Conservation (phyloP, 1,140 invertebrate genomes). For the Meteorus sp. region DNA sequence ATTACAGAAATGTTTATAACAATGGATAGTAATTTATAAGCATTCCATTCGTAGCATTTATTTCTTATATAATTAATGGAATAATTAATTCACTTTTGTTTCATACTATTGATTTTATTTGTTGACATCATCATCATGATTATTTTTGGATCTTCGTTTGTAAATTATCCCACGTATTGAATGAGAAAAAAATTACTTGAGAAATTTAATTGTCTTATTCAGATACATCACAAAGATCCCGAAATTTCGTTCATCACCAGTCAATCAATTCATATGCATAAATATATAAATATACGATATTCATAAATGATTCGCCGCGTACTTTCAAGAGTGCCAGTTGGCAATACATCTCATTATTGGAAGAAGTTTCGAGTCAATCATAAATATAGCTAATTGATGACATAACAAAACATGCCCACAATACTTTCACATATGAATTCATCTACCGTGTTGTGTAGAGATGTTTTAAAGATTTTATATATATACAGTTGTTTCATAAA, state of each 20-base stretch:
- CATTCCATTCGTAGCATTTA: constrained; percentile 49
- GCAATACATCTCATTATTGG: too few species aligned
- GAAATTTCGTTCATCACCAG: too few species aligned
- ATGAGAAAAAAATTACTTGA: too few species aligned
- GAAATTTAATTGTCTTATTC: too few species aligned
- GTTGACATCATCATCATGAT: too few species aligned
- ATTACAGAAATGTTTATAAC: constrained; percentile 1
- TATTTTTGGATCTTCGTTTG: not conserved
- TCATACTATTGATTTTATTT: constrained; percentile 14
- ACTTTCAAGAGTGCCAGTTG: too few species aligned
- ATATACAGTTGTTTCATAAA: constrained; percentile 45
- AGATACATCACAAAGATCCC: too few species aligned
- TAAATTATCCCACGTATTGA: constrained; percentile 16
- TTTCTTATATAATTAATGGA: constrained; percentile 34
- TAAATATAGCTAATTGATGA: too few species aligned
- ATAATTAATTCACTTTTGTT: constrained; percentile 31
- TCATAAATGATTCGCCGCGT: too few species aligned
- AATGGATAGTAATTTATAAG: constrained; percentile 34
- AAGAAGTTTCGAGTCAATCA: too few species aligned
- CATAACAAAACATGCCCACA: constrained; percentile 6
- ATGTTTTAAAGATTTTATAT: constrained; percentile 49
- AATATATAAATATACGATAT: too few species aligned
- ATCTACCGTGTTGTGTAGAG: constrained; percentile 39
- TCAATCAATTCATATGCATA: too few species aligned
- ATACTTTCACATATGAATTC: constrained; percentile 24